phyloP scores from a whole-genome alignment of 92 coral and sea anemone species.

The Pocillopora meandrina region DNA sequence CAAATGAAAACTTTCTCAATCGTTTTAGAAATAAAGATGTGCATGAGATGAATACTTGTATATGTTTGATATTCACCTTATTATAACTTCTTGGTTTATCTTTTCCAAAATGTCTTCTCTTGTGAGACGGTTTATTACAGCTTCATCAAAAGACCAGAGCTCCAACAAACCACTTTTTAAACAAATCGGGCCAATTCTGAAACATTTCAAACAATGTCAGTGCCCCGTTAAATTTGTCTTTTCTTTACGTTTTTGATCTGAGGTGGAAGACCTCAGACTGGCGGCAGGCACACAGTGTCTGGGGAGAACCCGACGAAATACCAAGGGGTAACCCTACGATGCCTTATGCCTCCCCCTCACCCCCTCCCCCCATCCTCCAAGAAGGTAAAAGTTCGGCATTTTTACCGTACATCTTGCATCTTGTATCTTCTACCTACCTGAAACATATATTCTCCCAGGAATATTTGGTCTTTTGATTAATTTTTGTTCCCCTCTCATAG shows the following conservation, averaged over 20 bases:
- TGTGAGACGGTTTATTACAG: conserved; percentile 59
- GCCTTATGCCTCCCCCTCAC: too few relatives aligned
- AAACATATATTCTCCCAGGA: conserved; percentile 76
- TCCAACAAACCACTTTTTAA: conserved; percentile 67
- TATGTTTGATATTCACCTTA: conserved; percentile 42
- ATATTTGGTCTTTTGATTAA: conserved; percentile 65
- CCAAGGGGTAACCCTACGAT: too few relatives aligned
- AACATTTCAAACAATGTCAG: not conserved
- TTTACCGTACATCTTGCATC: too few relatives aligned
- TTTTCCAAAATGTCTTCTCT: conserved; percentile 65
- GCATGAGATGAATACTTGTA: not conserved
- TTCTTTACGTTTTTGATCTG: not conserved
- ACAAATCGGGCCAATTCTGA: conserved; percentile 79
- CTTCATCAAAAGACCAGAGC: conserved; percentile 86
- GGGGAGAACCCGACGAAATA: too few relatives aligned
- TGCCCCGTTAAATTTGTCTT: not conserved
- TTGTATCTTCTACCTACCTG: conserved; percentile 50
- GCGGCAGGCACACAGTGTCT: too few relatives aligned
- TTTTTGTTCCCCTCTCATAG: conserved; percentile 56
- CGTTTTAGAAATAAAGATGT: too few relatives aligned
- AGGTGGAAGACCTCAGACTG: not conserved
- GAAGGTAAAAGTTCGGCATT: not conserved
- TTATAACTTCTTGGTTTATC: conserved; percentile 60
- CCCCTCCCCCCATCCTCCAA: too few relatives aligned
- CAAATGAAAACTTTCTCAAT: not conserved